Conservation (phyloP, 2,113 vertebrate genomes). For the Equus quagga region DNA sequence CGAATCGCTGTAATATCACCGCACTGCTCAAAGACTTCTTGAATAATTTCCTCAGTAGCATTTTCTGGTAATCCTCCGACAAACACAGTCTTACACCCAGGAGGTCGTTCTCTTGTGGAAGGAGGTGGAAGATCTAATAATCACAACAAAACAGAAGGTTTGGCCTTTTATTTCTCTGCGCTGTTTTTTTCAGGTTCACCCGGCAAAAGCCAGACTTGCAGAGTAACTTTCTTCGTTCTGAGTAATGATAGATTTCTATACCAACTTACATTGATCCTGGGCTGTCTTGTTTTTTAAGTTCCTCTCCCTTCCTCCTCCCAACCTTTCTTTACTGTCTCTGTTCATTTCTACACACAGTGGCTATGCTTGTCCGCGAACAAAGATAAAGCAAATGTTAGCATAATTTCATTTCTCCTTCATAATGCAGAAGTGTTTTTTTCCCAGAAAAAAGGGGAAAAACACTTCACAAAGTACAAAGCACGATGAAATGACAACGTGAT, state of each 20-base stretch:
- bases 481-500: conserved; percentile 85
- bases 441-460: conserved; percentile 26
- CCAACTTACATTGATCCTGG: not conserved
- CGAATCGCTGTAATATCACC: conserved; percentile 94
- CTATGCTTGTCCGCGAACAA: conserved; percentile 36
- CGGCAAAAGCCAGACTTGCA: conserved; percentile 50
- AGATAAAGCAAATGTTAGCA: conserved; percentile 65
- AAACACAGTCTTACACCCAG: conserved; percentile 95
- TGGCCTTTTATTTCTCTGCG: conserved; percentile 62
- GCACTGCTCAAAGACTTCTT: conserved; percentile 95
- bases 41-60: conserved; percentile 93
- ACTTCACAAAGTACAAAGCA: conserved; percentile 80
- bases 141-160: conserved; percentile 79
- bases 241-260: not conserved
- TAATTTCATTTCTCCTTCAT: conserved; percentile 82
- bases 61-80: conserved; percentile 95
- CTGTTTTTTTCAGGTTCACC: conserved; percentile 54
- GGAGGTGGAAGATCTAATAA: conserved; percentile 93
- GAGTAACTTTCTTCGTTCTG: not conserved
- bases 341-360: conserved; percentile 24
- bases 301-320: not conserved
- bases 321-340: not conserved
- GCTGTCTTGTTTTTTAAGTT: not conserved
- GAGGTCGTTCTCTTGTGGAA: conserved; percentile 94
- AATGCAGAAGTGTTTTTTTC: conserved; percentile 12